Percentiles rank a stretch among this genome's conserved stretches.
Evolutionary conservation across 2,888 invertebrate genomes (phyloP).

Genomic region (Ephialtes manifestator): DNA sequence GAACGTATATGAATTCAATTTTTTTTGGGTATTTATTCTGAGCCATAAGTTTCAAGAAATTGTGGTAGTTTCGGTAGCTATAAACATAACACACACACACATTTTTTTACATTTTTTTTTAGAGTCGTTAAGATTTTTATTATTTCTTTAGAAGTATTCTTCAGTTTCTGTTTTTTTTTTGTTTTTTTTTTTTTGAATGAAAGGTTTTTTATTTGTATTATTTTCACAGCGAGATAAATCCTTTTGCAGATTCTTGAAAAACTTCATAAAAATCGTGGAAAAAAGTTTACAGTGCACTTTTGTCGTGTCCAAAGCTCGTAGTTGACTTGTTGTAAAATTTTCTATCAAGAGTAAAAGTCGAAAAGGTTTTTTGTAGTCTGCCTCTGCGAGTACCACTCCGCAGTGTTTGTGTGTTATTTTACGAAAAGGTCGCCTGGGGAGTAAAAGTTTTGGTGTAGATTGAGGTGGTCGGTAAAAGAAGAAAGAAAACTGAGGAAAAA

Average conservation of each 20-base stretch:
- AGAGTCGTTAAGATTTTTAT: too few relatives aligned
- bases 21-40: too few relatives aligned
- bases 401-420: slow-evolving; percentile 32
- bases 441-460: slow-evolving; percentile 25
- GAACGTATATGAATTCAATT: too few relatives aligned
- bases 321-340: slow-evolving; percentile 17
- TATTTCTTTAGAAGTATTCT: too few relatives aligned
- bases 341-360: slow-evolving; percentile 22
- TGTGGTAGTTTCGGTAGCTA: too few relatives aligned
- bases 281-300: neutral
- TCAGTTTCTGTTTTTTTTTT: neutral
- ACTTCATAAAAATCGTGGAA: neutral
- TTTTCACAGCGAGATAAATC: too few relatives aligned
- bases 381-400: neutral
- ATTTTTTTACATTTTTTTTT: too few relatives aligned
- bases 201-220: too few relatives aligned
- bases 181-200: too few relatives aligned
- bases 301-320: slow-evolving; percentile 5
- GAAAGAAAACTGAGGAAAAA: neutral
- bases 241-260: neutral
- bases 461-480: slow-evolving; percentile 18
- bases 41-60: too few relatives aligned
- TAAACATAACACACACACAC: too few relatives aligned
- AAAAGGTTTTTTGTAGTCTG: slow-evolving; percentile 17
- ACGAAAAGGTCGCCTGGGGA: slow-evolving; percentile 16